These are phyloP conservation scores for Lycia hirtaria DNA, from an alignment of 2,888 invertebrate genomes.

Conservation along the genomic window DNA sequence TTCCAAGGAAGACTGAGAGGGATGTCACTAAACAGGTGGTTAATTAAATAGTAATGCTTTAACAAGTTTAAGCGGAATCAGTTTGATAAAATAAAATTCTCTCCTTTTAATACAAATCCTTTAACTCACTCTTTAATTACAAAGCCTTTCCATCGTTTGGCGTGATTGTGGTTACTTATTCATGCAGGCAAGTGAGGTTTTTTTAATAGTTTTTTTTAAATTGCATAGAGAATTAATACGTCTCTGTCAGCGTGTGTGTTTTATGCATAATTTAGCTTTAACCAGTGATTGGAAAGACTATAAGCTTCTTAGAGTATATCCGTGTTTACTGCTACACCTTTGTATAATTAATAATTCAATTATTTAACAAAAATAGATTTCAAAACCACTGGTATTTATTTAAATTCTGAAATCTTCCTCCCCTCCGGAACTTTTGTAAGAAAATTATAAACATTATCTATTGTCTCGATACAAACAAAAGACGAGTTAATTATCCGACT, in stretches of 20 bases:
- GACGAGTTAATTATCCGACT: constrained; percentile 52
- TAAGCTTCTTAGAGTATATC: not conserved
- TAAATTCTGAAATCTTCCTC: not conserved
- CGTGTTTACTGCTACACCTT: not conserved
- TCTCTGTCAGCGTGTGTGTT: constrained; percentile 51
- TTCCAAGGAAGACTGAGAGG: constrained; percentile 45
- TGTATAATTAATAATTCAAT: no score
- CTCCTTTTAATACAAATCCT: constrained; percentile 22
- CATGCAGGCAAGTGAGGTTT: constrained; percentile 43
- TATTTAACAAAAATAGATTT: not conserved
- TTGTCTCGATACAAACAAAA: constrained; percentile 42
- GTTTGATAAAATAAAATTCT: constrained; percentile 54
- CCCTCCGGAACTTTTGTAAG: constrained; percentile 1
- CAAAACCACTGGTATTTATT: not conserved
- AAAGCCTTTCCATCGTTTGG: constrained; percentile 50
- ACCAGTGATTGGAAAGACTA: not conserved
- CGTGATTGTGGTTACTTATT: constrained; percentile 53
- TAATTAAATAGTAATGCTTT: constrained; percentile 75
- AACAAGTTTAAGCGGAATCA: constrained; percentile 49
- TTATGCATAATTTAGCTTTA: constrained; percentile 44
- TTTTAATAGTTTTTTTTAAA: constrained; percentile 49
- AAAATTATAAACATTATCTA: constrained; percentile 29
- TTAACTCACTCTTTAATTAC: constrained; percentile 52
- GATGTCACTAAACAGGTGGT: constrained; percentile 60
- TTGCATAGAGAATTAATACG: constrained; percentile 53